Evolutionary conservation across 2,797 vertebrate genomes (phyloP), one percentile per base, ranked within the genome.

Genomic region (Channallabes apus): DNA sequence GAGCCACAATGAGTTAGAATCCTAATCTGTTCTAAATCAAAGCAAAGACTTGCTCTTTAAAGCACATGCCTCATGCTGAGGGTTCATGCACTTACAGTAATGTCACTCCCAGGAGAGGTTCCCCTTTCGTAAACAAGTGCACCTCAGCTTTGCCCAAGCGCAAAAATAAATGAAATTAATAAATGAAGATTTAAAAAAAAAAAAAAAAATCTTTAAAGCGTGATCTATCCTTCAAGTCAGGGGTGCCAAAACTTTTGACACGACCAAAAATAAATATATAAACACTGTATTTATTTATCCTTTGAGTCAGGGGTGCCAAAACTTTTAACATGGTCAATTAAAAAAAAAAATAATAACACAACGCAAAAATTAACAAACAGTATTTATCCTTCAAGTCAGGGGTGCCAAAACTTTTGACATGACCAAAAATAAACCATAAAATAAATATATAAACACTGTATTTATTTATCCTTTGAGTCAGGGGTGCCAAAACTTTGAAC

Each of bases 161-260:
- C 62, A 81, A 71, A 64, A 71, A 69, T 82, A 69, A 51, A 51
- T 51, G 17, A 82, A 58, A 38, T 6, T 6, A 38, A 38, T 38
- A 38, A 38, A 24, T 27, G 18, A 18, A 46, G 35, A 12, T 38
- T 6, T n/a, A n/a, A n/a, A n/a, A n/a, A n/a, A n/a, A n/a, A n/a
- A n/a, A n/a, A n/a, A n/a, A n/a, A n/a, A n/a, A n/a, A n/a, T 59
- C 6, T 2, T 5, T 2, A 38, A 6, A 24, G 29, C 4, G 24
- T n/a, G 78, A 38, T 2, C 29, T 20, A 7, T 0, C 78, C 41
- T 80, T 67, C 65, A 20, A 51, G 38, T 2, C 4, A 46, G 17
- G 72, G 24, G 71, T n/a, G 71, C 71, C 20, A 24, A 73, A n/a
- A n/a, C 6, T 14, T 38, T 71, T 51, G 6, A 27, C n/a, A 65